phyloP scores from a whole-genome alignment of 2,113 vertebrate species.

The Ascaphus truei region DNA sequence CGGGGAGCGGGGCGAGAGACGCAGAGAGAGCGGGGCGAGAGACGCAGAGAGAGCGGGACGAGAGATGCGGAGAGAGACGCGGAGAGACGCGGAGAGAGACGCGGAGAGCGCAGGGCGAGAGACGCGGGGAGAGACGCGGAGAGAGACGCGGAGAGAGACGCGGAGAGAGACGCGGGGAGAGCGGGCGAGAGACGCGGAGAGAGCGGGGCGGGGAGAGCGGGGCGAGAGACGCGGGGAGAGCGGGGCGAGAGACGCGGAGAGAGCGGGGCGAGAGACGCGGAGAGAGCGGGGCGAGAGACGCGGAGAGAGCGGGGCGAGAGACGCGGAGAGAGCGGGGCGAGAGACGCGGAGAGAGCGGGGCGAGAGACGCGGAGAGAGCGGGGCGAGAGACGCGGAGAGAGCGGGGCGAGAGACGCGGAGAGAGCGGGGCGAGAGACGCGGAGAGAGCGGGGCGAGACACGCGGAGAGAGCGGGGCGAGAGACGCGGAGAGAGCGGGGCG shows the following conservation, averaged over 20 bases:
- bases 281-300: not conserved
- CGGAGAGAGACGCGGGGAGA: not conserved
- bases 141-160: not conserved
- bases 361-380: not conserved
- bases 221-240: not conserved
- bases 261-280: not conserved
- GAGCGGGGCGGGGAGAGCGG: not conserved
- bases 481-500: too few relatives aligned
- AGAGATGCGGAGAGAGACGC: not conserved
- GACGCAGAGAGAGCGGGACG: not conserved
- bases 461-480: too few relatives aligned
- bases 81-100: not conserved
- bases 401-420: not conserved
- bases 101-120: too few relatives aligned
- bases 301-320: not conserved
- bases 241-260: not conserved
- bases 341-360: not conserved
- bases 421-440: not conserved
- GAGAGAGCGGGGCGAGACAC: not conserved
- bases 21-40: not conserved
- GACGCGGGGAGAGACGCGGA: not conserved
- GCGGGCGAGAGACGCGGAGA: not conserved
- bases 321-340: not conserved
- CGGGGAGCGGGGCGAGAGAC: not conserved
- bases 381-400: not conserved